Percentiles rank a stretch among this genome's conserved stretches.
Conservation (phyloP, 2,888 invertebrate species). For the Netelia virgata region DNA sequence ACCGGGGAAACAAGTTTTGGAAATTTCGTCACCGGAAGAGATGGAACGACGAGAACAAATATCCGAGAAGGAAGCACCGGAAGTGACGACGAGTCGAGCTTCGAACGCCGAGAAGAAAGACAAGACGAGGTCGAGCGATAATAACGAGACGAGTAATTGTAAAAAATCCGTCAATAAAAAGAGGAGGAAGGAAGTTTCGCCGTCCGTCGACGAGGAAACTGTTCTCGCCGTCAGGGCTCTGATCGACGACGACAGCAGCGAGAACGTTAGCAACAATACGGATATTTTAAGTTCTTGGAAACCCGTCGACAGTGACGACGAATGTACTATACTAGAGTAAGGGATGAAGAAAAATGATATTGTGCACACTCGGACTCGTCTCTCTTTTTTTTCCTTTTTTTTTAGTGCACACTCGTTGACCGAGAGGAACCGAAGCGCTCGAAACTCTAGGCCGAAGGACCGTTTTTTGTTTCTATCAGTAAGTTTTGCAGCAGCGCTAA, state of each 20-base stretch:
- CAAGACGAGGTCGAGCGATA: neutral
- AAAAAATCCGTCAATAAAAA: neutral
- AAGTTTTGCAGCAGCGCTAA: neutral
- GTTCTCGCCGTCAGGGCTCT: constrained; percentile 70
- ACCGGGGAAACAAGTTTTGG: neutral
- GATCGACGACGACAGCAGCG: constrained; percentile 66
- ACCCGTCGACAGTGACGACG: constrained; percentile 69
- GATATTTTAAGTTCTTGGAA: constrained; percentile 56
- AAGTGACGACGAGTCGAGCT: neutral
- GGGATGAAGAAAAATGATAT: neutral
- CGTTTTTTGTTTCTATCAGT: neutral
- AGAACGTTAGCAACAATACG: constrained; percentile 30
- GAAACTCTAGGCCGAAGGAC: neutral
- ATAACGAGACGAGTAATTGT: neutral
- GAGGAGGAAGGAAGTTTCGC: neutral
- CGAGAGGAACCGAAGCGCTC: constrained; percentile 15
- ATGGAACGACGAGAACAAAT: neutral
- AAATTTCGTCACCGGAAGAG: neutral
- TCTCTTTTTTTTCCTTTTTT: constrained; percentile 6
- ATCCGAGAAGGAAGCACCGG: neutral
- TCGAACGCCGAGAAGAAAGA: neutral
- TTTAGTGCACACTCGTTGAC: constrained; percentile 34
- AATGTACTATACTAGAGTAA: constrained; percentile 71
- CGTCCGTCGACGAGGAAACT: constrained; percentile 58
- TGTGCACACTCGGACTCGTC: constrained; percentile 12